These are phyloP conservation scores for Porphyrio hochstetteri DNA, from an alignment of 2,113 vertebrate genomes.

Conservation along the genomic window DNA sequence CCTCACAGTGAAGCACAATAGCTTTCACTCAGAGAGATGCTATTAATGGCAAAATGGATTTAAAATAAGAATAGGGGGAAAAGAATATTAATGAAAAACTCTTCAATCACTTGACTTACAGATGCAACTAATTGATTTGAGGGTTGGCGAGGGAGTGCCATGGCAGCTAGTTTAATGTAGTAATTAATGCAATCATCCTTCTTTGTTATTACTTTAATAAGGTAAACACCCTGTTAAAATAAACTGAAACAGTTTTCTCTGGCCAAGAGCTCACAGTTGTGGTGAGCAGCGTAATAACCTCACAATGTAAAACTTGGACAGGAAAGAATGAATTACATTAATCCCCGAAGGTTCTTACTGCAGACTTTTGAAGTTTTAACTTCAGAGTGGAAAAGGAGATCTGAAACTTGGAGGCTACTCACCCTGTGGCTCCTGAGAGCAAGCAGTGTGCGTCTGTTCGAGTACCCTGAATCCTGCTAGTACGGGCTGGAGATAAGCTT, in stretches of 20 bases:
- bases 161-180: slow-evolving; percentile 13
- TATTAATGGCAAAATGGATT: slow-evolving; percentile 45
- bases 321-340: slow-evolving; percentile 60
- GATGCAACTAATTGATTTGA: slow-evolving; percentile 59
- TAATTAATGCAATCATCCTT: slow-evolving; percentile 34
- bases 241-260: slow-evolving; percentile 56
- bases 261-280: slow-evolving; percentile 41
- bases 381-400: slow-evolving; percentile 44
- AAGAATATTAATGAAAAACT: slow-evolving; percentile 14
- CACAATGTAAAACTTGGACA: slow-evolving; percentile 41
- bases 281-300: slow-evolving; percentile 20
- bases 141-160: neutral
- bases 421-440: neutral
- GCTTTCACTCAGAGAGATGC: slow-evolving; percentile 28
- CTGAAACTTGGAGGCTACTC: slow-evolving; percentile 20
- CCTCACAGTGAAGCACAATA: slow-evolving; percentile 22
- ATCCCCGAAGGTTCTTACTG: slow-evolving; percentile 41
- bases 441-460: neutral
- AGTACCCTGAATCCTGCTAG: slow-evolving; percentile 8
- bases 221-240: slow-evolving; percentile 62
- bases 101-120: slow-evolving; percentile 36
- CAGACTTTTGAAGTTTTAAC: slow-evolving; percentile 51
- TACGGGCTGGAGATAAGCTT: neutral
- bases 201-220: slow-evolving; percentile 56
- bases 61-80: neutral